A percentile compares a stretch with the other conserved stretches of the same genome.
These are phyloP conservation scores for Tokudaia muenninki DNA, from an alignment of 2,797 vertebrate species.

Conservation along the genomic window DNA sequence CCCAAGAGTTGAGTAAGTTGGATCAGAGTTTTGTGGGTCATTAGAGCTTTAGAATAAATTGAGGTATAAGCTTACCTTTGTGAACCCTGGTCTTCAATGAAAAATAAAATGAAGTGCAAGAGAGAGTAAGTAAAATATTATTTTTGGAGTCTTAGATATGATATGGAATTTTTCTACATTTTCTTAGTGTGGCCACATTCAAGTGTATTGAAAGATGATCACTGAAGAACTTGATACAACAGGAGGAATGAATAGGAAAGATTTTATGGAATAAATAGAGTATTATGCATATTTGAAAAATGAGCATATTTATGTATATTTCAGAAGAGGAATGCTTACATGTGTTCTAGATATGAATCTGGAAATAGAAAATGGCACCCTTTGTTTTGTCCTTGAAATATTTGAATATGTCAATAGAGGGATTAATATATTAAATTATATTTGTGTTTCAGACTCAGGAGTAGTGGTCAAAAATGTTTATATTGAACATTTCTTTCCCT, in stretches of 20 bases:
- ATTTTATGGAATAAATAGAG: neutral
- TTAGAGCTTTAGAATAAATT: neutral
- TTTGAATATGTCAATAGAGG: too few relatives aligned
- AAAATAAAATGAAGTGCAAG: neutral
- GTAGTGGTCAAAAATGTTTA: too few relatives aligned
- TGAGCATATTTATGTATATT: neutral
- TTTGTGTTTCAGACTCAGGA: too few relatives aligned
- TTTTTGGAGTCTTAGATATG: neutral
- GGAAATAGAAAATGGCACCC: neutral
- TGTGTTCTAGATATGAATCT: too few relatives aligned
- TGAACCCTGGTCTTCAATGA: neutral
- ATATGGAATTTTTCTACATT: neutral
- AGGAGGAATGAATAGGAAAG: neutral
- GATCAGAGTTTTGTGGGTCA: neutral
- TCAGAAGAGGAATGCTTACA: neutral
- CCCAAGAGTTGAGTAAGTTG: too few relatives aligned
- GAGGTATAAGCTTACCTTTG: neutral
- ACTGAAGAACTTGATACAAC: neutral
- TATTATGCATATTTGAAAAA: neutral
- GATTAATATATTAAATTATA: too few relatives aligned
- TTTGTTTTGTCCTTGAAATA: too few relatives aligned
- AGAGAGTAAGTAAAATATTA: neutral
- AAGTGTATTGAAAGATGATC: neutral
- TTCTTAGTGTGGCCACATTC: neutral
- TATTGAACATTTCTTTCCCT: too few relatives aligned